phyloP scores from a whole-genome alignment of 35 echinoderm and acorn worm species.

The Apostichopus parvimensis region DNA sequence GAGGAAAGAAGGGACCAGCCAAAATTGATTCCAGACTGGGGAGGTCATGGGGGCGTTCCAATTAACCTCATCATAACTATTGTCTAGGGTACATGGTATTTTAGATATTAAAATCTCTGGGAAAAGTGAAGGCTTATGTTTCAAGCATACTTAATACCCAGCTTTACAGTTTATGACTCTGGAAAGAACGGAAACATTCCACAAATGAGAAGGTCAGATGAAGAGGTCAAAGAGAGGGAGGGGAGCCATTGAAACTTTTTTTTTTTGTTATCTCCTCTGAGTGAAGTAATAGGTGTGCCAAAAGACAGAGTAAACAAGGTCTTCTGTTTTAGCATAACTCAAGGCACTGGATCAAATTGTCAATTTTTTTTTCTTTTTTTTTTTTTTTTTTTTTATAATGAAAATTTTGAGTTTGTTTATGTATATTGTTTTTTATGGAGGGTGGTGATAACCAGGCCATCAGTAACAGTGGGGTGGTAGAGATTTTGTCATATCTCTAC shows the following conservation, averaged over 20 bases:
- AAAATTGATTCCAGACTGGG: conserved; percentile 56
- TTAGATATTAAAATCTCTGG: conserved; percentile 31
- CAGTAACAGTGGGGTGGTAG: neutral
- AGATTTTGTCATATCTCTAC: neutral
- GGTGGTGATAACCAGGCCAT: conserved; percentile 30
- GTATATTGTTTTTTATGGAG: conserved; percentile 3
- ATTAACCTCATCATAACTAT: conserved; percentile 63
- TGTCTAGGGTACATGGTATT: conserved; percentile 58
- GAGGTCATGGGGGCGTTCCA: conserved; percentile 33
- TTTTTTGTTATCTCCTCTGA: neutral
- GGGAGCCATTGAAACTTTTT: conserved; percentile 39
- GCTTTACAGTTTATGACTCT: conserved; percentile 11
- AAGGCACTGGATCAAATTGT: conserved; percentile 33
- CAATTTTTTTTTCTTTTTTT: neutral
- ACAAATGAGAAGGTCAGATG: conserved; percentile 7
- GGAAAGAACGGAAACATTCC: conserved; percentile 32
- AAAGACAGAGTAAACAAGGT: conserved; percentile 48
- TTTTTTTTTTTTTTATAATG: neutral
- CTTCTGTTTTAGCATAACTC: conserved; percentile 1
- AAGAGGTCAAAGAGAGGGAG: conserved; percentile 43
- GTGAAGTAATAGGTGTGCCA: conserved; percentile 44
- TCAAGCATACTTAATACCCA: conserved; percentile 38
- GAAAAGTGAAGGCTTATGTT: conserved; percentile 24
- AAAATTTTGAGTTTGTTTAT: conserved; percentile 33
- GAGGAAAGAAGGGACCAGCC: neutral